Conservation (phyloP, 1,140 invertebrate species). For the Drosophila lacteicornis region DNA sequence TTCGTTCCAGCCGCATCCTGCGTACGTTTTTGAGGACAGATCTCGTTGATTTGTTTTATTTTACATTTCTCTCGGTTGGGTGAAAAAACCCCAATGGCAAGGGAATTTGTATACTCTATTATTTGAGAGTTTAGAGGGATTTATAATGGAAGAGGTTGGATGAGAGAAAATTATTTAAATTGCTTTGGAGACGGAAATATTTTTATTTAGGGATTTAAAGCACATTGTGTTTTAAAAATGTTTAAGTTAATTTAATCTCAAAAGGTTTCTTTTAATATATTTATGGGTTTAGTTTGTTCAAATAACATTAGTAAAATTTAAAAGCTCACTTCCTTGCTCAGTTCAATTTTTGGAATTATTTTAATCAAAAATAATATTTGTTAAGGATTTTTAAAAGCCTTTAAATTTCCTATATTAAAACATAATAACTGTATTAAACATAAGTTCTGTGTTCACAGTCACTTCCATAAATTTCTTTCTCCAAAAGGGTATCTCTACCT, state of each 20-base stretch:
- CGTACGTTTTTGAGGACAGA: conserved; percentile 80
- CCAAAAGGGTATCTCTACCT: neutral
- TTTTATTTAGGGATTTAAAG: too few relatives aligned
- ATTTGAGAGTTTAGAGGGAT: too few relatives aligned
- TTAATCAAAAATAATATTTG: too few relatives aligned
- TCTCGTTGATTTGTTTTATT: conserved; percentile 24
- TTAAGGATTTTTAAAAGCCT: neutral
- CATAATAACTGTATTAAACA: neutral
- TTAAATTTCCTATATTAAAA: neutral
- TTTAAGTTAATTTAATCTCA: neutral
- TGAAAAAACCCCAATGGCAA: conserved; percentile 50
- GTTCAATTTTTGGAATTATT: too few relatives aligned
- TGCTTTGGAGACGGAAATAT: too few relatives aligned
- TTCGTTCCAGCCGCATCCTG: conserved; percentile 64
- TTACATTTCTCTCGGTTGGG: conserved; percentile 25
- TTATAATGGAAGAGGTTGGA: neutral
- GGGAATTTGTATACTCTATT: conserved; percentile 19
- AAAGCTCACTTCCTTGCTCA: too few relatives aligned
- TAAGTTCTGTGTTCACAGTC: too few relatives aligned
- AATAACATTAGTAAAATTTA: too few relatives aligned
- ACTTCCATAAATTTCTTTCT: neutral
- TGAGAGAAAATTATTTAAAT: too few relatives aligned
- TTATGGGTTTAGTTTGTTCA: too few relatives aligned
- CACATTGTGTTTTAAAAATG: neutral
- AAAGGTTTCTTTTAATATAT: too few relatives aligned